Evolutionary conservation across 1,140 invertebrate genomes (phyloP).

Genomic region (Platyscapa corneri): DNA sequence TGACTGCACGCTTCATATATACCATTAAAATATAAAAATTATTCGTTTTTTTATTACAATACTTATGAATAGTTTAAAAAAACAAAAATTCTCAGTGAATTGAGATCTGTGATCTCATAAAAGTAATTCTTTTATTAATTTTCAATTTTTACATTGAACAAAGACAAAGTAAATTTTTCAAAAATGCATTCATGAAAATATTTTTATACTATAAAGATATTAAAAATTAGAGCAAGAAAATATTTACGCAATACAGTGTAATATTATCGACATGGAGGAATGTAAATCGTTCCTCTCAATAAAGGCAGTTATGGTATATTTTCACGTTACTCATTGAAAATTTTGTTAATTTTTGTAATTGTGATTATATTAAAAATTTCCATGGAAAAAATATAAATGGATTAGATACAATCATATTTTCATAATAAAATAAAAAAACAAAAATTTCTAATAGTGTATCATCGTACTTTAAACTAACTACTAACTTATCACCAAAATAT

Average conservation of each 20-base stretch:
- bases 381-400: background rate
- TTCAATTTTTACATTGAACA: constrained; percentile 17
- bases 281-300: constrained; percentile 48
- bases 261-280: constrained; percentile 44
- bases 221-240: constrained; percentile 32
- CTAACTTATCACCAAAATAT: constrained; percentile 20
- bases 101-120: background rate
- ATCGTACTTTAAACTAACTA: constrained; percentile 14
- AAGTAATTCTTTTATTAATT: background rate
- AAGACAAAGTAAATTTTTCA: constrained; percentile 32
- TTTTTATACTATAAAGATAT: constrained; percentile 21
- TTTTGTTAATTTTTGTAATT: background rate
- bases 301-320: constrained; percentile 47
- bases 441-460: constrained; percentile 10
- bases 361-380: background rate
- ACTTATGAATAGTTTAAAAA: constrained; percentile 42
- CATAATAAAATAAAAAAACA: background rate
- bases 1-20: constrained; percentile 58
- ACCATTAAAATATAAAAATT: constrained; percentile 51
- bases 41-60: constrained; percentile 32
- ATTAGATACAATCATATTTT: background rate
- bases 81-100: constrained; percentile 8
- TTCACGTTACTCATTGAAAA: background rate
- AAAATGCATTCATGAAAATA: constrained; percentile 44
- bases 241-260: constrained; percentile 35